phyloP scores from a whole-genome alignment of 2,888 invertebrate genomes.

The Automeris io region DNA sequence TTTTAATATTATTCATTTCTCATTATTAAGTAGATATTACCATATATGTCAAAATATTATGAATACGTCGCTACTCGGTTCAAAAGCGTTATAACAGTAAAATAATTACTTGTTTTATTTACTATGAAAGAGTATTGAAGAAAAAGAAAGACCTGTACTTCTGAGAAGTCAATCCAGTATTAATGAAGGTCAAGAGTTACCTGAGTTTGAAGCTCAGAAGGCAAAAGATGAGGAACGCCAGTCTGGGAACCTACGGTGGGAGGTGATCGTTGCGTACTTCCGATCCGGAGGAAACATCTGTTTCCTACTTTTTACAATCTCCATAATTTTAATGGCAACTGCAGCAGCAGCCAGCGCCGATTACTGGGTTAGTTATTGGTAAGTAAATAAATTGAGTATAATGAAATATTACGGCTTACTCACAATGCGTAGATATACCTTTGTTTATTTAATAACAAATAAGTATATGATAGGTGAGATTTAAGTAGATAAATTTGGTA shows the following conservation, averaged over 20 bases:
- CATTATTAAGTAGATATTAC: no score
- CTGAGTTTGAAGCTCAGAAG: constrained; percentile 57
- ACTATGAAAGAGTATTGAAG: constrained; percentile 16
- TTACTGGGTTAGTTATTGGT: constrained; percentile 84
- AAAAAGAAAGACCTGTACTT: constrained; percentile 28
- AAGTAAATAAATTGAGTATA: constrained; percentile 21
- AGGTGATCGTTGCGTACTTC: constrained; percentile 55
- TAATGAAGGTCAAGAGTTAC: constrained; percentile 37
- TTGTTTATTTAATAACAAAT: no score
- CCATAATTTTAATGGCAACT: constrained; percentile 70
- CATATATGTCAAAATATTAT: no score
- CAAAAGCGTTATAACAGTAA: no score
- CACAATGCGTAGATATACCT: no score
- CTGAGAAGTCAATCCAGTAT: constrained; percentile 27
- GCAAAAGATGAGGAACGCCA: constrained; percentile 53
- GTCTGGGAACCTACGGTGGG: constrained; percentile 58
- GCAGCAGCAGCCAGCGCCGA: constrained; percentile 80
- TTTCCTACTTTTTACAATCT: constrained; percentile 42
- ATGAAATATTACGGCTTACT: no score
- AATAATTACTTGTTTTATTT: constrained; percentile 6
- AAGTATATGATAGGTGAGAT: no score
- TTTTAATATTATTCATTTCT: no score
- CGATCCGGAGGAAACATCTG: constrained; percentile 47
- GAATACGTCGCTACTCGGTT: no score
- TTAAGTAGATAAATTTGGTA: no score